Evolutionary conservation across 2,113 vertebrate genomes (phyloP), one percentile per base, ranked within the genome.

Genomic region (Daboia siamensis): DNA sequence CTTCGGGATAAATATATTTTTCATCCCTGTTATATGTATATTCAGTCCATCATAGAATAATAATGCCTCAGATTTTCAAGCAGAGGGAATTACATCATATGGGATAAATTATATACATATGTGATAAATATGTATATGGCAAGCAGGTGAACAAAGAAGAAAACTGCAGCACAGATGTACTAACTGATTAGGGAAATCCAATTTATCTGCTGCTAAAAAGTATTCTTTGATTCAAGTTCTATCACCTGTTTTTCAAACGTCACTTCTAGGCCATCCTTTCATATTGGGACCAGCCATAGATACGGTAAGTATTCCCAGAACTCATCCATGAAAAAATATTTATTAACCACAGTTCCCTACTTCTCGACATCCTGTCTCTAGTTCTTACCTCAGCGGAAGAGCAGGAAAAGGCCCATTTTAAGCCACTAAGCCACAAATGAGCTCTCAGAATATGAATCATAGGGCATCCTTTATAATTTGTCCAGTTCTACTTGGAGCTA

Each of bases 361-460:
- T 57, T 56, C 39, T 92, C 61, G 52, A 92, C 69, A 89, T 92
- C 10, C 87, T 92, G 39, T 85, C 69, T 89, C 54, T 89, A 92
- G 26, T 26, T 89, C 33, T 74, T 92, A 29, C 54, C 64, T 92
- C 87, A 89, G 87, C 89, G 64, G 87, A 89, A 89, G 39, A 51
- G 39, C 13, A 55, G 29, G 61, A 64, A 48, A 80, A 87, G 46
- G 26, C 8, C 26, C 64, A 57, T 85, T 51, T 33, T 85, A 51
- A 85, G 84, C 87, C 87, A 84, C 46, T 51, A 86, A 90, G 29
- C 44, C 74, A 89, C 87, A 59, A 89, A 44, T 92, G 54, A 48
- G 29, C 4, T 55, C 55, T 33, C 26, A 61, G 55, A 85, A 92
- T 85, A 59, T 88, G 80, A 92, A 89, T 89, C 54, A 85, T 46